phyloP scores from a whole-genome alignment of 2,113 vertebrate species.

The Paramisgurnus dabryanus region DNA sequence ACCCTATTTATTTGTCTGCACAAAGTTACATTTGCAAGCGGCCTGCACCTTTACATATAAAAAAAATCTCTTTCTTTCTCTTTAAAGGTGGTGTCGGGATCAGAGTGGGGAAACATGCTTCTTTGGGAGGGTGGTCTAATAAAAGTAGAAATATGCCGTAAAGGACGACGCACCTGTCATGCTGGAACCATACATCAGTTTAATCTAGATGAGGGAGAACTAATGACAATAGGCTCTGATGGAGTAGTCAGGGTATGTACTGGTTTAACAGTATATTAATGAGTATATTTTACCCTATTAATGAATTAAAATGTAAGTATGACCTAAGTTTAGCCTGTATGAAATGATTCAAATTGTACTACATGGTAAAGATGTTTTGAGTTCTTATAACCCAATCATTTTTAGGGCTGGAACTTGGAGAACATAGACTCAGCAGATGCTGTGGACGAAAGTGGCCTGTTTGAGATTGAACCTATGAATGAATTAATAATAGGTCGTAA shows the following conservation, averaged over 20 bases:
- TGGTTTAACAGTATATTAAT: not conserved
- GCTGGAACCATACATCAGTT: slow-evolving; percentile 82
- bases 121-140: slow-evolving; percentile 90
- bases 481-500: slow-evolving; percentile 83
- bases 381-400: not conserved
- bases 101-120: slow-evolving; percentile 92
- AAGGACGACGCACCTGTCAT: slow-evolving; percentile 78
- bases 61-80: not conserved
- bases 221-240: slow-evolving; percentile 85
- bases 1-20: too few species aligned
- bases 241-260: slow-evolving; percentile 84
- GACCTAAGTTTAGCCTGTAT: too few species aligned
- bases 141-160: slow-evolving; percentile 86
- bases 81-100: slow-evolving; percentile 88
- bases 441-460: slow-evolving; percentile 70
- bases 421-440: slow-evolving; percentile 80
- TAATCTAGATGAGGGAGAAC: slow-evolving; percentile 83
- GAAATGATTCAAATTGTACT: not conserved
- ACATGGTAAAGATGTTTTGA: not conserved
- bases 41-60: too few species aligned
- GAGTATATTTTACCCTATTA: not conserved
- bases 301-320: too few species aligned
- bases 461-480: slow-evolving; percentile 88
- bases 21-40: too few species aligned
- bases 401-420: slow-evolving; percentile 91